Percentiles rank a stretch among this genome's conserved stretches.
These are phyloP conservation scores for Sussaba pulchella DNA, from an alignment of 2,888 invertebrate genomes.

Conservation along the genomic window DNA sequence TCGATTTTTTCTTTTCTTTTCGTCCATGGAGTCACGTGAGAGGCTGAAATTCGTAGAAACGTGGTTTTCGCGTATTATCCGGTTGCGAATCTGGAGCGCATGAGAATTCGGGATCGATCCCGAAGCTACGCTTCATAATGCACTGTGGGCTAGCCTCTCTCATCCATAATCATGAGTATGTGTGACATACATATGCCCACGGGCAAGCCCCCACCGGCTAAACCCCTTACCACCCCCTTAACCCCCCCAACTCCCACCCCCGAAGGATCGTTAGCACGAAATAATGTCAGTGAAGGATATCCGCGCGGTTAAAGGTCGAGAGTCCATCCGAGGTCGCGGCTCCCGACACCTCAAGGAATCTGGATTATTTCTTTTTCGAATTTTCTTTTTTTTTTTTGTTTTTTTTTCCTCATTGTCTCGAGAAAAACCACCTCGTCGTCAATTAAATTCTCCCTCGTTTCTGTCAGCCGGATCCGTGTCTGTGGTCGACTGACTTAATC, in stretches of 20 bases:
- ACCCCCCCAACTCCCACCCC: conserved; percentile 43
- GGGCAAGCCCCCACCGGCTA: conserved; percentile 55
- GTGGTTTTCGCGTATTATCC: conserved; percentile 46
- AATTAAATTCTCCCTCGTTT: background rate
- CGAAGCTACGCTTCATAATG: conserved; percentile 71
- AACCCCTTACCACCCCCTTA: conserved; percentile 54
- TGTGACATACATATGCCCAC: conserved; percentile 76
- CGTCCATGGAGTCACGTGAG: background rate
- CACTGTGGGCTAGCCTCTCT: conserved; percentile 72
- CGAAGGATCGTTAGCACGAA: conserved; percentile 80
- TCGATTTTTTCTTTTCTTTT: conserved; percentile 20
- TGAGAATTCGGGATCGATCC: conserved; percentile 74
- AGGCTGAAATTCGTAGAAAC: conserved; percentile 33
- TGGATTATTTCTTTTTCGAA: conserved; percentile 48
- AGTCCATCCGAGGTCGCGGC: conserved; percentile 77
- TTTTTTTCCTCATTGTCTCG: conserved; percentile 8
- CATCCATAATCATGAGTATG: conserved; percentile 81
- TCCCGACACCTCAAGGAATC: conserved; percentile 37
- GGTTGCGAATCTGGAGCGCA: conserved; percentile 58
- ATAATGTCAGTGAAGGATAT: conserved; percentile 79
- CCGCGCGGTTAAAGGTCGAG: conserved; percentile 80
- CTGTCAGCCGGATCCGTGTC: background rate
- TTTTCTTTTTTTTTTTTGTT: too few species aligned
- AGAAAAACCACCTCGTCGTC: background rate
- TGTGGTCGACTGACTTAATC: too few species aligned